Evolutionary conservation across 53 echinoderm and acorn worm genomes (phyloP).

Genomic region (Luidia sarsii): DNA sequence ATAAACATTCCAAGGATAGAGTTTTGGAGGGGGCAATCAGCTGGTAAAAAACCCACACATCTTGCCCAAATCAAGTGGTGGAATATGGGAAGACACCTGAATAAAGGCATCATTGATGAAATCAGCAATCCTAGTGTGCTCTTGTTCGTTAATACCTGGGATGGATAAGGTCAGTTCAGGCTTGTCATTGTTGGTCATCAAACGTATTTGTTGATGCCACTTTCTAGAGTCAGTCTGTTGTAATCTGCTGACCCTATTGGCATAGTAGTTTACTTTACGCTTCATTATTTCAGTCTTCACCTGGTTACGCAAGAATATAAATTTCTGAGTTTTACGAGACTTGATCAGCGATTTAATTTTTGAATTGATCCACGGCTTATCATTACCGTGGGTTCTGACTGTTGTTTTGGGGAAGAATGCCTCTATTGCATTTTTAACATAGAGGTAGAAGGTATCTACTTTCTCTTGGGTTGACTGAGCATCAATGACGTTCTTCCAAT

Average conservation of each 20-base stretch:
- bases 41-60: background rate
- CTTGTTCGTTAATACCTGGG: too few species aligned
- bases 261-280: too few species aligned
- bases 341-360: too few species aligned
- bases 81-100: too few species aligned
- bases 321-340: too few species aligned
- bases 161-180: too few species aligned
- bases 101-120: too few species aligned
- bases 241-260: too few species aligned
- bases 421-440: slow-evolving; percentile 7
- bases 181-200: slow-evolving; percentile 22
- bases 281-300: too few species aligned
- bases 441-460: slow-evolving; percentile 1
- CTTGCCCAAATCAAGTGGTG: background rate
- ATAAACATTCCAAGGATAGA: slow-evolving; percentile 24
- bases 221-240: too few species aligned
- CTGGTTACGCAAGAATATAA: too few species aligned
- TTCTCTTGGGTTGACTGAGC: slow-evolving; percentile 3
- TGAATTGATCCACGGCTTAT: slow-evolving; percentile 33
- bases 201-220: slow-evolving; percentile 33
- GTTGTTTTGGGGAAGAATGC: slow-evolving; percentile 6
- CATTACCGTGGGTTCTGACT: background rate
- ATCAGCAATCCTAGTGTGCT: too few species aligned
- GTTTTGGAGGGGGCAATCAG: slow-evolving; percentile 4
- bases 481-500: slow-evolving; percentile 23